Percentiles rank a stretch among this genome's conserved stretches.
Evolutionary conservation across 2,888 invertebrate species (phyloP).

Genomic region (Ophioninae sp.): DNA sequence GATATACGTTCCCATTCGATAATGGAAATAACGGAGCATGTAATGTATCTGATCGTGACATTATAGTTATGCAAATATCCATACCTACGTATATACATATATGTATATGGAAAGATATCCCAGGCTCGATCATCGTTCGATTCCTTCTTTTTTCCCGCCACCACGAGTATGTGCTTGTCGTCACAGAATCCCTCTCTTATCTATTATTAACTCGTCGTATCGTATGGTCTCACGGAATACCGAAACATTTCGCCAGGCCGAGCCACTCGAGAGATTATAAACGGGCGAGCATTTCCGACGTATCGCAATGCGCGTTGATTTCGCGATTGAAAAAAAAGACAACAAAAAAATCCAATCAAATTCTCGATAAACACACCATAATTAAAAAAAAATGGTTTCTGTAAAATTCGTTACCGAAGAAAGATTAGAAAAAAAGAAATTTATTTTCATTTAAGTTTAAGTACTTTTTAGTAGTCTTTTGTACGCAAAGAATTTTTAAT

Average conservation of each 20-base stretch:
- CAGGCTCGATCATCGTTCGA: constrained; percentile 8
- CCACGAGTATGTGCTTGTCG: constrained; percentile 40
- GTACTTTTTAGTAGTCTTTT: neutral
- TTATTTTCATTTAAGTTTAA: too few relatives aligned
- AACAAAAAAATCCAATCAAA: neutral
- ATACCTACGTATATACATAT: neutral
- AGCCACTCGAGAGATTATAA: constrained; percentile 61
- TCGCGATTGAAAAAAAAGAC: neutral
- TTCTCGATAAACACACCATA: too few relatives aligned
- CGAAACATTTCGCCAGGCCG: constrained; percentile 65
- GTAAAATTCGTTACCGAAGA: neutral
- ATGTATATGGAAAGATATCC: neutral
- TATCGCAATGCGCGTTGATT: neutral
- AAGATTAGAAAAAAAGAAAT: neutral
- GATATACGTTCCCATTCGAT: constrained; percentile 60
- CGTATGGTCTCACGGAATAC: constrained; percentile 60
- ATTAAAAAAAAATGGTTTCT: too few relatives aligned
- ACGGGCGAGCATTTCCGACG: neutral
- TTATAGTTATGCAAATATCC: constrained; percentile 38
- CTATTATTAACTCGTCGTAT: constrained; percentile 66
- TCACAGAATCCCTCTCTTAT: constrained; percentile 55
- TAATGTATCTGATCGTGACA: constrained; percentile 54
- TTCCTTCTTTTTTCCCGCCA: neutral
- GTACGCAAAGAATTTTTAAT: neutral
- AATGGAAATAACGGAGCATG: constrained; percentile 62